These are phyloP conservation scores for Pungitius pungitius DNA, from an alignment of 2,113 vertebrate genomes.

Conservation along the genomic window DNA sequence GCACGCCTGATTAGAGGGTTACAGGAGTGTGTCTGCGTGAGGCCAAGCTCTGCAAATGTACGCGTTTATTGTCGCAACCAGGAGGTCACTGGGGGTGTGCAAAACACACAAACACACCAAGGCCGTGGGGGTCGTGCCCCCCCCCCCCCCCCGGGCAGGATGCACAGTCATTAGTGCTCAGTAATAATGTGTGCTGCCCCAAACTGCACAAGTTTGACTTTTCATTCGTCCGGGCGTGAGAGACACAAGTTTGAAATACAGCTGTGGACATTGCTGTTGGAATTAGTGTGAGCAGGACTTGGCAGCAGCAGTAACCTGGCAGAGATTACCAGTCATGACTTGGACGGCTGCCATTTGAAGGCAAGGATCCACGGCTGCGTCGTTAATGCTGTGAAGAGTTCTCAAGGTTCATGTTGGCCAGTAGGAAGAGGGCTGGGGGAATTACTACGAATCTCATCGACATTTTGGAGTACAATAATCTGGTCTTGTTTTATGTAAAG, in stretches of 20 bases:
- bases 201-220: background rate
- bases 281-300: conserved; percentile 21
- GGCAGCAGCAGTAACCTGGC: conserved; percentile 14
- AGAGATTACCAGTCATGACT: conserved; percentile 24
- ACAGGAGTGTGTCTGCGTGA: conserved; percentile 17
- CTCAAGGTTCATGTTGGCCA: conserved; percentile 4
- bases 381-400: conserved; percentile 2
- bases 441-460: background rate
- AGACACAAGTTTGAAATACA: background rate
- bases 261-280: background rate
- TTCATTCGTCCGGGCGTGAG: background rate
- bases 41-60: conserved; percentile 7
- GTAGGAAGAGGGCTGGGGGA: background rate
- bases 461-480: background rate
- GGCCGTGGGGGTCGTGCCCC: background rate
- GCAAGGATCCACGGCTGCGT: background rate
- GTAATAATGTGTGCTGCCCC: background rate
- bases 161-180: conserved; percentile 40
- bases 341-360: conserved; percentile 31
- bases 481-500: background rate
- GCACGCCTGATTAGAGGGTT: conserved; percentile 62
- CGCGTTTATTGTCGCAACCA: conserved; percentile 26
- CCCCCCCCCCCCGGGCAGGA: conserved; percentile 47
- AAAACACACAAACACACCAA: conserved; percentile 25
- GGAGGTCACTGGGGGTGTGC: conserved; percentile 1